Conservation (phyloP, 2,888 invertebrate species). For the Heliconius erato region DNA sequence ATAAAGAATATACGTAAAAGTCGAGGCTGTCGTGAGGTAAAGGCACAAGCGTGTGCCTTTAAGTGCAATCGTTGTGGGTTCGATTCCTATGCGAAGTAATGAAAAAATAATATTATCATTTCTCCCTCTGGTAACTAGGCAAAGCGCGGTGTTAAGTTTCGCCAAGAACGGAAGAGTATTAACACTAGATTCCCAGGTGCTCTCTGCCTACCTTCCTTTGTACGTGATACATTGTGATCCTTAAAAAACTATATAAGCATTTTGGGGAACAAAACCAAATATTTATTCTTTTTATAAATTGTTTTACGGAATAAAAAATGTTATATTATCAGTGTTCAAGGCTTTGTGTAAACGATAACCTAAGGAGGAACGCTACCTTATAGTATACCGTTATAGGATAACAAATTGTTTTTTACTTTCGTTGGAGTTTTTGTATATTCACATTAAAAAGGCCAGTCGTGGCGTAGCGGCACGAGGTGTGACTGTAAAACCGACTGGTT, state of each 20-base stretch:
- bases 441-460: neutral
- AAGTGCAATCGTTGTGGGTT: too few relatives aligned
- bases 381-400: neutral
- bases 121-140: too few relatives aligned
- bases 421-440: neutral
- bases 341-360: conserved; percentile 10
- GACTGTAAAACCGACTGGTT: too few relatives aligned
- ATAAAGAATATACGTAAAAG: too few relatives aligned
- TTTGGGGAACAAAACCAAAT: neutral
- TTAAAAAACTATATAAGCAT: neutral
- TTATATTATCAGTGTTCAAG: neutral
- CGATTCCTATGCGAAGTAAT: too few relatives aligned
- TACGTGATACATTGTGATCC: neutral
- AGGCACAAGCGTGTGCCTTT: too few relatives aligned
- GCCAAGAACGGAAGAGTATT: too few relatives aligned
- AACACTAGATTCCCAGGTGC: neutral
- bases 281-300: neutral
- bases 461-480: too few relatives aligned
- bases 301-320: neutral
- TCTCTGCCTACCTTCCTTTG: neutral
- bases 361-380: neutral
- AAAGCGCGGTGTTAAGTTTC: too few relatives aligned
- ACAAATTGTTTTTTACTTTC: conserved; percentile 2
- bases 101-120: too few relatives aligned
- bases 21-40: too few relatives aligned